A percentile compares a stretch with the other conserved stretches of the same genome.
Conservation (phyloP, 2,113 vertebrate species). For the Ifrita kowaldi region DNA sequence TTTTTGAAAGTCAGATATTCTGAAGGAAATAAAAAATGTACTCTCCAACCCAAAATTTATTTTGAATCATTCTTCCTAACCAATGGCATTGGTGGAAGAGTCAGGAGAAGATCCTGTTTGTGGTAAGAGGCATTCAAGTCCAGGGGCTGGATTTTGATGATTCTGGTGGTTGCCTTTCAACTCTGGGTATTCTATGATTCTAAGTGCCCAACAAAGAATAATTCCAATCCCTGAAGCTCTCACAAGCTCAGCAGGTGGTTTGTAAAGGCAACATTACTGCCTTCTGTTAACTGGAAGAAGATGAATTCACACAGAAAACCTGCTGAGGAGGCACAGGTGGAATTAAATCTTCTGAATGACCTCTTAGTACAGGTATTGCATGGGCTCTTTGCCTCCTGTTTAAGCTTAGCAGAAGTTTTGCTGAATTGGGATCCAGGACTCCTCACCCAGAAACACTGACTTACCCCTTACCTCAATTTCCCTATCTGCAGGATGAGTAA, state of each 20-base stretch:
- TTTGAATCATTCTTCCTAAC: background rate
- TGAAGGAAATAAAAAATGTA: background rate
- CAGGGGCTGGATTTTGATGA: background rate
- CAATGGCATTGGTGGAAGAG: background rate
- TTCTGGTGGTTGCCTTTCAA: background rate
- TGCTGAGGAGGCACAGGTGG: background rate
- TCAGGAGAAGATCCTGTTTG: background rate
- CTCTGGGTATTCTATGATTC: background rate
- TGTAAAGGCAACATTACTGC: background rate
- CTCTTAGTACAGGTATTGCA: background rate
- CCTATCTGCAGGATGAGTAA: background rate
- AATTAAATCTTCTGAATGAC: background rate
- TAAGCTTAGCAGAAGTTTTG: background rate
- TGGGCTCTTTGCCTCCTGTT: background rate
- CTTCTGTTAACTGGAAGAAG: background rate
- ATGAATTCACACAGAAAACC: background rate
- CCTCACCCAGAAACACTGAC: background rate
- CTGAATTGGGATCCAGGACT: background rate
- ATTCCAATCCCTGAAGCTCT: background rate
- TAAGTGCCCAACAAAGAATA: background rate
- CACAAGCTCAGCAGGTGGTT: background rate
- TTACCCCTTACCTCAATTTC: background rate
- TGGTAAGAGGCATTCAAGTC: background rate
- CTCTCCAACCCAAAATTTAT: rapidly evolving
- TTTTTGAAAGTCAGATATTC: background rate